A percentile compares a stretch with the other conserved stretches of the same genome.
Conservation (phyloP, 2,113 vertebrate genomes). For the Clarias batrachus region DNA sequence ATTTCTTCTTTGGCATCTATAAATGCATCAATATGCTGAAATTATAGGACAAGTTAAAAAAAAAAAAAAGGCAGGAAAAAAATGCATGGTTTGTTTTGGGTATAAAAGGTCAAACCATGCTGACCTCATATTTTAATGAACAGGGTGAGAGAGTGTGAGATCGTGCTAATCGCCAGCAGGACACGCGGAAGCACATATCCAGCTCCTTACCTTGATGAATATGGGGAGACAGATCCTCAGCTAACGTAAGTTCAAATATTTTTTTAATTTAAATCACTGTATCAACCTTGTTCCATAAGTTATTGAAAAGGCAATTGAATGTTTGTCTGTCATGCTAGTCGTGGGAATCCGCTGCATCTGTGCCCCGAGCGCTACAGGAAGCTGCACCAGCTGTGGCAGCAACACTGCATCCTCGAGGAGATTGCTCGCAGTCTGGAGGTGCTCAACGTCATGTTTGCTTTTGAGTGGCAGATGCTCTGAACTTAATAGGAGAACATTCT, state of each 20-base stretch:
- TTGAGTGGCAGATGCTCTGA: conserved; percentile 96
- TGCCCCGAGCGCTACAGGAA: conserved; percentile 91
- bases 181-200: conserved; percentile 90
- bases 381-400: conserved; percentile 91
- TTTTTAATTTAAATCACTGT: not conserved
- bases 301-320: not conserved
- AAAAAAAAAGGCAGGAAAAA: not conserved
- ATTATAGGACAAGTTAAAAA: not conserved
- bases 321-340: conserved; percentile 53
- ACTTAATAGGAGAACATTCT: conserved; percentile 2
- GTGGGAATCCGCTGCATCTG: conserved; percentile 88
- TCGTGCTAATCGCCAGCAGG: conserved; percentile 90
- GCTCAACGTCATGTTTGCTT: conserved; percentile 88
- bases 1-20: not conserved
- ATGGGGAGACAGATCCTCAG: conserved; percentile 95
- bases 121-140: conserved; percentile 33
- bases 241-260: conserved; percentile 79
- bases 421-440: conserved; percentile 93
- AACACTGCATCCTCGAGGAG: conserved; percentile 96
- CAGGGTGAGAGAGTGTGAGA: conserved; percentile 94
- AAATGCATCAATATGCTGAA: not conserved
- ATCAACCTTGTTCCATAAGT: not conserved
- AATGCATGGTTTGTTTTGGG: not conserved
- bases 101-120: not conserved
- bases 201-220: conserved; percentile 95